phyloP scores from a whole-genome alignment of 2,113 vertebrate species.

The Oxyruncus cristatus region DNA sequence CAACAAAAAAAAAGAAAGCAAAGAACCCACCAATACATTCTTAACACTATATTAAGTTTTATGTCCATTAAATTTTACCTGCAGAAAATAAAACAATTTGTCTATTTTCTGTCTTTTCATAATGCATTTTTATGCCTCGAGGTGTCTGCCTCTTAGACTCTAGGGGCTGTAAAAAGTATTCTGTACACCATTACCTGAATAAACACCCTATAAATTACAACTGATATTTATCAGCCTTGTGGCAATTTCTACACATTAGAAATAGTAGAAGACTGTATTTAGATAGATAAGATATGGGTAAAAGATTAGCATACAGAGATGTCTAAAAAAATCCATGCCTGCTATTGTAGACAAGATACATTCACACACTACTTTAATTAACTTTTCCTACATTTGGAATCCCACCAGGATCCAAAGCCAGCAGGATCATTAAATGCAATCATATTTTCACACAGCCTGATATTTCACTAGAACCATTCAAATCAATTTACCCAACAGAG shows the following conservation, averaged over 20 bases:
- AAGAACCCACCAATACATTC: background rate
- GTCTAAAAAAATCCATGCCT: background rate
- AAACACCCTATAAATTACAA: slow-evolving; percentile 70
- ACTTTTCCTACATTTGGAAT: slow-evolving; percentile 64
- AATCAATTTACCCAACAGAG: slow-evolving; percentile 82
- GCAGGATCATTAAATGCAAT: slow-evolving; percentile 75
- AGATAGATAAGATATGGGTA: slow-evolving; percentile 55
- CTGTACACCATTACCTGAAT: slow-evolving; percentile 57
- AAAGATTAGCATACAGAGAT: slow-evolving; percentile 51
- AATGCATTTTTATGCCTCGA: slow-evolving; percentile 60
- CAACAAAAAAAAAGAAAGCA: background rate
- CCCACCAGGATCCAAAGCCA: slow-evolving; percentile 55
- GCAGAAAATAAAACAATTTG: slow-evolving; percentile 55
- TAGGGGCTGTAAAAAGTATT: slow-evolving; percentile 50
- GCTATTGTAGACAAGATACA: slow-evolving; percentile 16
- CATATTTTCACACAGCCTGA: slow-evolving; percentile 73
- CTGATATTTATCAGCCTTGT: slow-evolving; percentile 48
- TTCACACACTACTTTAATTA: slow-evolving; percentile 63
- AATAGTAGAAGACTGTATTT: slow-evolving; percentile 29
- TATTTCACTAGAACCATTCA: slow-evolving; percentile 78
- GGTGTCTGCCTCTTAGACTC: slow-evolving; percentile 47
- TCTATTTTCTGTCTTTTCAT: slow-evolving; percentile 63
- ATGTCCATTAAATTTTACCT: slow-evolving; percentile 61
- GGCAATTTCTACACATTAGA: slow-evolving; percentile 47
- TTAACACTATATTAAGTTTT: slow-evolving; percentile 49